These are phyloP conservation scores for Zoanthus solanderi DNA, from an alignment of 92 coral and sea anemone genomes.

Conservation along the genomic window DNA sequence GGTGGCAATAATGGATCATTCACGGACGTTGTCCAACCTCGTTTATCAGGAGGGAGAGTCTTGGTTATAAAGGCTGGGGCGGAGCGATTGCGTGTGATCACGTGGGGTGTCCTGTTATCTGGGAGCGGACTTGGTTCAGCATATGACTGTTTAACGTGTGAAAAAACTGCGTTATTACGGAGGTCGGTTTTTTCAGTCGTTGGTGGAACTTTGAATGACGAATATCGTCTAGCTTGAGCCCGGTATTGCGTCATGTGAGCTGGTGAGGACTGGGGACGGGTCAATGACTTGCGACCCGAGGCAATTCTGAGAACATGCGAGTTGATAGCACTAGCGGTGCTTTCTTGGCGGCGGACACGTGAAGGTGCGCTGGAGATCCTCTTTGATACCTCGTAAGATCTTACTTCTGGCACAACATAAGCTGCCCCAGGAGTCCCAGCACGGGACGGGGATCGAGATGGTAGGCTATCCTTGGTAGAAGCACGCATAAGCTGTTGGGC, in stretches of 20 bases:
- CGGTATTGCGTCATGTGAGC: constrained; percentile 59
- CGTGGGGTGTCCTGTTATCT: constrained; percentile 70
- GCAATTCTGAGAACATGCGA: constrained; percentile 84
- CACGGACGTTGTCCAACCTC: constrained; percentile 95
- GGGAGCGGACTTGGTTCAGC: constrained; percentile 77
- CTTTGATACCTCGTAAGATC: constrained; percentile 35
- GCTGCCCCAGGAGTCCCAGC: constrained; percentile 49
- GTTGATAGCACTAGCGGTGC: constrained; percentile 82
- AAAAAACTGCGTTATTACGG: constrained; percentile 63
- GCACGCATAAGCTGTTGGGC: constrained; percentile 97
- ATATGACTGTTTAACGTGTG: constrained; percentile 65
- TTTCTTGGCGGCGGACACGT: constrained; percentile 73
- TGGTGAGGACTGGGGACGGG: constrained; percentile 97
- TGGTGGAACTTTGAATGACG: constrained; percentile 48
- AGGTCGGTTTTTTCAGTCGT: constrained; percentile 62
- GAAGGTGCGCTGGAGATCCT: constrained; percentile 94
- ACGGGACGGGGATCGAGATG: constrained; percentile 86
- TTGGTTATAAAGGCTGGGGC: constrained; percentile 85
- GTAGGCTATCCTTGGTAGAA: constrained; percentile 82
- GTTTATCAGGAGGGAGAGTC: constrained; percentile 81
- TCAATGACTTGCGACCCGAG: constrained; percentile 63
- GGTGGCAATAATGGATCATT: constrained; percentile 65
- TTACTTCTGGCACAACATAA: constrained; percentile 30
- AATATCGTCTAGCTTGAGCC: background rate
- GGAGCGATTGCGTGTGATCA: constrained; percentile 80